Evolutionary conservation across 2,888 invertebrate genomes (phyloP).

Genomic region (Leptogaster cylindrica): DNA sequence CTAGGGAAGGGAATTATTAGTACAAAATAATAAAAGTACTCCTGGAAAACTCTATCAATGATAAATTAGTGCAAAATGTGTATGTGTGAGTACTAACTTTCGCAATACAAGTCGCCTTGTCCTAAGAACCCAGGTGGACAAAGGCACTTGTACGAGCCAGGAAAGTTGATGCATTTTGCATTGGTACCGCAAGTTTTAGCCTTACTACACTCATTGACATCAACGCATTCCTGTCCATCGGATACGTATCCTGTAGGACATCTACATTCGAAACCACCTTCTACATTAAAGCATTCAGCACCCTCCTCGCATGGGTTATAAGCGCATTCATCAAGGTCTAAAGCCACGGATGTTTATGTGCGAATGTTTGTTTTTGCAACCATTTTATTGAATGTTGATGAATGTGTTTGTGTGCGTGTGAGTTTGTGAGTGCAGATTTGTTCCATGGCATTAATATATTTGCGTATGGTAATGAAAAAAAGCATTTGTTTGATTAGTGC

Average conservation of each 20-base stretch:
- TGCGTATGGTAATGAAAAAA: conserved; percentile 17
- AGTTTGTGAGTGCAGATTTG: conserved; percentile 41
- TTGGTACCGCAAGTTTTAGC: conserved; percentile 74
- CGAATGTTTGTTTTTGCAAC: conserved; percentile 34
- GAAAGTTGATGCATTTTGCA: conserved; percentile 80
- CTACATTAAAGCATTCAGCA: conserved; percentile 76
- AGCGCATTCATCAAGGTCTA: conserved; percentile 79
- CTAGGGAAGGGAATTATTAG: conserved; percentile 62
- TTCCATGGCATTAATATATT: conserved; percentile 14
- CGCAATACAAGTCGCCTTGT: conserved; percentile 75
- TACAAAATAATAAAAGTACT: background rate
- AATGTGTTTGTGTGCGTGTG: conserved; percentile 26
- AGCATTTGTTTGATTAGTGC: conserved; percentile 28
- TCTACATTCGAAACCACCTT: conserved; percentile 77
- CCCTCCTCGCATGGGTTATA: conserved; percentile 72
- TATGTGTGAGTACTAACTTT: conserved; percentile 65
- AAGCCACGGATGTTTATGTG: too few species aligned
- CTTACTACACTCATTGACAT: conserved; percentile 76
- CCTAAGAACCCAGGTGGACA: conserved; percentile 79
- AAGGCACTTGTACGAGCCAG: conserved; percentile 79
- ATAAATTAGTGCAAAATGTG: conserved; percentile 1
- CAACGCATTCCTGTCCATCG: conserved; percentile 57
- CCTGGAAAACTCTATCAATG: background rate
- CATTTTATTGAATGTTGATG: conserved; percentile 44
- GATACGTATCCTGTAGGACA: conserved; percentile 75